Evolutionary conservation across 2,888 invertebrate species (phyloP), one percentile per base, ranked within the genome.

Genomic region (Slavum lentiscoides): DNA sequence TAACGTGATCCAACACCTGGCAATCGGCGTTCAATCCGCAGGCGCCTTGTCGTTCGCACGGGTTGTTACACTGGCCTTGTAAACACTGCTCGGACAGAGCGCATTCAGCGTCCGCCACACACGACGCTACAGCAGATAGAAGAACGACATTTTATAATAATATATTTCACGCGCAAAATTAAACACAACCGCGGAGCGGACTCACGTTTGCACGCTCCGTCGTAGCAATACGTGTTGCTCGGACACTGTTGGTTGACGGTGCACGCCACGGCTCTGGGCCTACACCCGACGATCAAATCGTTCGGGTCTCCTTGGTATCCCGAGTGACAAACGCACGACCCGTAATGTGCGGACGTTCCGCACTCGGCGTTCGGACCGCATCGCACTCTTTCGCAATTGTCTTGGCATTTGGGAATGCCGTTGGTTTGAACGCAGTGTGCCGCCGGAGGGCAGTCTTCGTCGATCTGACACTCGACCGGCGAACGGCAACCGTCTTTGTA

Each of bases 331-430:
- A 91, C 91, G 85, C 96, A 96, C 84, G 91, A 90, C 19, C 92
- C 93, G 59, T 88, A 88, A 86, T 96, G 96, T 85, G 93, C 90
- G 81, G 89, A 88, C 82, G 94, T 91, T 82, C 91, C 86, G 86
- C 96, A 96, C 85, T 95, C 94, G 49, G 96, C 90, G 87, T 96
- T 96, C 5, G 90, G 89, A 80, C 94, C 95, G 87, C 96, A 96
- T 83, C 89, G 88, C 0, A 91, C 89, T 84, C 90, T 90, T 84
- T 93, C 92, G 86, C 96, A 96, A 83, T 83, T 86, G 89, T 91
- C 92, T 86, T 90, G 91, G 86, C 95, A 96, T 88, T 94, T 95
- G 66, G 92, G 91, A 74, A 90, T 87, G 66, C 92, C 92, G 85
- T 91, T 91, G 6, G 90, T 88, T 83, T 90, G 89, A 30, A 91